Base-by-base conservation (phyloP, 2,113 vertebrate genomes). In the Agelaius phoeniceus region DNA sequence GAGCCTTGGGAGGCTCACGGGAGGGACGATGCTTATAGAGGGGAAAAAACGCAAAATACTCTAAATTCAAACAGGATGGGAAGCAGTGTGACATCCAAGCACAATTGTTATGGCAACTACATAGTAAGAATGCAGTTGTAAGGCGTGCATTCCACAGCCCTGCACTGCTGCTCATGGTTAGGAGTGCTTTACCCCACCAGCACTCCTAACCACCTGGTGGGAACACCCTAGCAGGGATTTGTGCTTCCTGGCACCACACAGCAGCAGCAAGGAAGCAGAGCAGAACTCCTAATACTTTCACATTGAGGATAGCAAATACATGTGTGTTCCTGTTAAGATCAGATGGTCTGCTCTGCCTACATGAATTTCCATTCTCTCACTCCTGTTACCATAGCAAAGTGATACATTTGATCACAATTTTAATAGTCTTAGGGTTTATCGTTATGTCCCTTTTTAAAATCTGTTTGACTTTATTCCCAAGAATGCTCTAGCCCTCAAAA, bases 361-460 rank as follows among this genome's bases (percentile, higher is more conserved):
- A 84, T 91, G 92, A 88, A 96, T 95, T 95, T 92, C 91, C 72
- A 94, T 55, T 89, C 80, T 89, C 74, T 91, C 96, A 93, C 62
- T 97, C 82, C 86, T 91, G 97, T 97, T 98, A 95, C 96, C 97
- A 98, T 96, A 97, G 96, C 91, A 95, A 98, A 98, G 75, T 75
- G 89, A 97, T 89, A 96, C 90, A 96, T 95, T 97, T 92, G 93
- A 90, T 97, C 82, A 63, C 88, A 95, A 91, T 96, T 96, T 96
- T 75, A 95, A 87, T 39, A 95, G 80, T 84, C 91, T 96, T 91
- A 82, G 72, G 94, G 93, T 96, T 96, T 96, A 93, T 89, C 81
- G 72, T 94, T 92, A 96, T 54, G 77, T 79, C 86, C 84, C 89
- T 95, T 95, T 94, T 87, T 61, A 92, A 94, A 92, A 89, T 79